Base-by-base conservation (phyloP, 2,797 vertebrate genomes). In the Lophotriccus pileatus region DNA sequence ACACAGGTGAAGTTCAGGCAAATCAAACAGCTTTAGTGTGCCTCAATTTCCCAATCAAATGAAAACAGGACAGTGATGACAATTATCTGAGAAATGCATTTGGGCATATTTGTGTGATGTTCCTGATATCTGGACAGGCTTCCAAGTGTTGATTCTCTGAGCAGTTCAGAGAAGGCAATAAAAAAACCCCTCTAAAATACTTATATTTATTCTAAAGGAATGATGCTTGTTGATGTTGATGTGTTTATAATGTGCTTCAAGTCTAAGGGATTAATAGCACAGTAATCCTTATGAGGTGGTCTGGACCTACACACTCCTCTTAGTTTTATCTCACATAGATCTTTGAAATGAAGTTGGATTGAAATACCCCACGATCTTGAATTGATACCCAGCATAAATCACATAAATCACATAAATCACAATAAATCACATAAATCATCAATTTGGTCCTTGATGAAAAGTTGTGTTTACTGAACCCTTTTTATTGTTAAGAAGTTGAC, bases 401-500 rank as follows among this genome's bases (percentile, higher is more conserved):
- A 68, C 17, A 5, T n/a, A n/a, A n/a, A n/a, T n/a, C n/a, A n/a
- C n/a, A n/a, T n/a, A n/a, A n/a, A n/a, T n/a, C n/a, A n/a, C n/a
- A n/a, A n/a, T n/a, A n/a, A n/a, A n/a, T n/a, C n/a, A n/a, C n/a
- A n/a, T n/a, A n/a, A n/a, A n/a, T 37, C 27, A 32, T 64, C n/a
- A 94, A 70, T 93, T 87, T 85, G 36, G 64, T 87, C 43, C 37
- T 21, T 39, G 49, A 30, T 80, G 82, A 49, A 77, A 67, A 69
- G 8, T 68, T 46, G 2, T 68, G 36, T 80, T 86, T 86, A 44
- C 58, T 27, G 32, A 94, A 32, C 2, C 1, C 19, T 69, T 78
- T 89, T 41, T 37, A 32, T 58, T 85, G 20, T 77, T 78, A 83
- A 66, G 39, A 92, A 78, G 24, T 87, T 83, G 27, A 74, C 20